Evolutionary conservation across 2,797 vertebrate genomes (phyloP), one percentile per base, ranked within the genome.

Genomic region (Tenualosa thibaudeaui): DNA sequence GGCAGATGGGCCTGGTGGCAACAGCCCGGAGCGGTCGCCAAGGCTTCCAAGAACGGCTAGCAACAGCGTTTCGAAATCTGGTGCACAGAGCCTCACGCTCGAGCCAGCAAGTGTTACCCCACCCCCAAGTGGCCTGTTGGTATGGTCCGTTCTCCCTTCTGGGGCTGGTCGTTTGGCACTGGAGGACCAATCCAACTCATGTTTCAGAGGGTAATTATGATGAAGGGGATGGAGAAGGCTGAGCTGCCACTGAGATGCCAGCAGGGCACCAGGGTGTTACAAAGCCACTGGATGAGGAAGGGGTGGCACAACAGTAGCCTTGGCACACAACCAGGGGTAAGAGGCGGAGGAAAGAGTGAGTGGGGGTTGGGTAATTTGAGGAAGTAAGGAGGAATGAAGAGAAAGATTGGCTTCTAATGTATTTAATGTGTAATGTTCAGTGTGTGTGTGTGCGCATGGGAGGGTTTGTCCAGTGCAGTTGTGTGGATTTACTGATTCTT

Each of bases 1-100:
- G 37, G 68, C 68, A 75, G 68, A 75, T 75, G 68, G 68, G 68
- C 68, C 17, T 15, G 13, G 31, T 75, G 56, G 56, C 56, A n/a
- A 58, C 56, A n/a, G 56, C 56, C 22, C 56, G 22, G 19, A 2
- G 19, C 56, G 56, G 56, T 58, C 56, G 22, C 56, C 56, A 58
- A 22, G 5, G 56, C 56, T n/a, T 58, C 56, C 56, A n/a, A 58
- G 56, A 58, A 22, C 17, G 22, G 56, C 56, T 17, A 58, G 56
- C 19, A 22, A 17, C 19, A 22, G 17, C 56, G 22, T 17, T 58
- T 58, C 4, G 46, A 49, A 7, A 22, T 5, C 6, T 17, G 15
- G 53, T 4, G 50, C 17, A 15, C 56, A 58, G 56, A 22, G 19
- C 19, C 6, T 22, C 19, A 7, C 56, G 56, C 56, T n/a, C 7